These are phyloP conservation scores for Protaetia brevitarsis DNA, from an alignment of 1,140 invertebrate genomes.

Conservation along the genomic window DNA sequence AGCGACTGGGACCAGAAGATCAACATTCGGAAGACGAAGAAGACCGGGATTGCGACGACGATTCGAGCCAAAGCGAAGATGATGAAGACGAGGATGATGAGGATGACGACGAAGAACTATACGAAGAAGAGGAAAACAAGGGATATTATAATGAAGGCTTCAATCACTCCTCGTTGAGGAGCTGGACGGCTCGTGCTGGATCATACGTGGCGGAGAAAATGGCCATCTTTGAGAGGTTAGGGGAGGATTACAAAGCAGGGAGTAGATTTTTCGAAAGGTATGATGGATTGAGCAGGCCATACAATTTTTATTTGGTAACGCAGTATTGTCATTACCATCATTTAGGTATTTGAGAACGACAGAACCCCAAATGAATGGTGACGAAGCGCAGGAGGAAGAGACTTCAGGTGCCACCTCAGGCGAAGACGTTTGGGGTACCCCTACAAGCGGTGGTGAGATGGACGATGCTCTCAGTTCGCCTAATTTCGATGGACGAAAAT, in stretches of 20 bases:
- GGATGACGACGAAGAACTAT: conserved; percentile 50
- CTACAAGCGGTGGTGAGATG: conserved; percentile 75
- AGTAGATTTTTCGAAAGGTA: conserved; percentile 60
- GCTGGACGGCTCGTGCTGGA: conserved; percentile 75
- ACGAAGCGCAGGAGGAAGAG: conserved; percentile 60
- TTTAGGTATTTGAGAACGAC: conserved; percentile 47
- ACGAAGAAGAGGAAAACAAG: conserved; percentile 36
- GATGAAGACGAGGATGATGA: conserved; percentile 52
- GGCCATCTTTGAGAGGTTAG: conserved; percentile 62
- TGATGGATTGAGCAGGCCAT: too few species aligned
- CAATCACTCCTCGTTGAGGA: conserved; percentile 48
- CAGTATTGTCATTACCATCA: not conserved
- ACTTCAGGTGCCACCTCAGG: conserved; percentile 75
- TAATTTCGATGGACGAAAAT: conserved; percentile 62
- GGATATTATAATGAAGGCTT: conserved; percentile 48
- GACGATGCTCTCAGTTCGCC: conserved; percentile 64
- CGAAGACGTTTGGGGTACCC: conserved; percentile 82
- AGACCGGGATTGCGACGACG: conserved; percentile 42
- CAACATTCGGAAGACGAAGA: conserved; percentile 54
- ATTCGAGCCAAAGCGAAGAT: conserved; percentile 32
- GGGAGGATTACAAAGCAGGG: conserved; percentile 57
- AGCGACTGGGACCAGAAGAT: conserved; percentile 59
- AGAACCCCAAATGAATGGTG: conserved; percentile 52
- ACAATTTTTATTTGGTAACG: not conserved
- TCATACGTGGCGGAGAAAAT: conserved; percentile 78